Conservation (phyloP, 2,797 vertebrate species). For the Macropodus opercularis region DNA sequence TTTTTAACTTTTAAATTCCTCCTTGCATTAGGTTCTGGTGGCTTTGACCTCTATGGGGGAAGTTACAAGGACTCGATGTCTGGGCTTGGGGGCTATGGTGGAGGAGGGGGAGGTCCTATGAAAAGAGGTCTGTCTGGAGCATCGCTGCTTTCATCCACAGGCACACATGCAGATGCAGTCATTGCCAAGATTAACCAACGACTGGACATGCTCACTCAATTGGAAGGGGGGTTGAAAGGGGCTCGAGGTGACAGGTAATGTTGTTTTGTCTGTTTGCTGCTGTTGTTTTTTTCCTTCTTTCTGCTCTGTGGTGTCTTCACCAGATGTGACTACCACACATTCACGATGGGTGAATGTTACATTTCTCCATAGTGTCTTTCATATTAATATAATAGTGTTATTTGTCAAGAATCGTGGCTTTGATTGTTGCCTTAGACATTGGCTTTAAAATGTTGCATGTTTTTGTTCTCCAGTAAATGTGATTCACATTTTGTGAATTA, state of each 20-base stretch:
- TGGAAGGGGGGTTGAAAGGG: slow-evolving; percentile 86
- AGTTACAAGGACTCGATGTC: slow-evolving; percentile 88
- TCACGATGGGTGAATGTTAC: background rate
- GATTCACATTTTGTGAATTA: background rate
- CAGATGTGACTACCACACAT: slow-evolving; percentile 2
- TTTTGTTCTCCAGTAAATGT: background rate
- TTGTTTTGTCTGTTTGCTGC: no score
- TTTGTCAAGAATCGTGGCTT: background rate
- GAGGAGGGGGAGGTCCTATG: slow-evolving; percentile 73
- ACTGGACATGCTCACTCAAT: slow-evolving; percentile 88
- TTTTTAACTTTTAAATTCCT: background rate
- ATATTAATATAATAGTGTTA: background rate
- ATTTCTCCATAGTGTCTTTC: background rate
- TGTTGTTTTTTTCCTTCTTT: background rate
- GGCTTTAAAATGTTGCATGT: background rate
- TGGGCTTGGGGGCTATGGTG: slow-evolving; percentile 81
- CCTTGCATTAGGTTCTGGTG: slow-evolving; percentile 81
- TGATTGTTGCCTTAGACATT: background rate
- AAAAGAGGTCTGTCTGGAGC: slow-evolving; percentile 79
- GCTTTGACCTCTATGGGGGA: slow-evolving; percentile 83
- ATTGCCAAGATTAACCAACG: slow-evolving; percentile 92
- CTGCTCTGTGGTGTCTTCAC: slow-evolving; percentile 3
- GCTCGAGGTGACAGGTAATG: slow-evolving; percentile 80
- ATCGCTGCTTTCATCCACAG: slow-evolving; percentile 76
- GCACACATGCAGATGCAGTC: slow-evolving; percentile 85